phyloP scores from a whole-genome alignment of 2,113 vertebrate species.

The Rhinichthys klamathensis region DNA sequence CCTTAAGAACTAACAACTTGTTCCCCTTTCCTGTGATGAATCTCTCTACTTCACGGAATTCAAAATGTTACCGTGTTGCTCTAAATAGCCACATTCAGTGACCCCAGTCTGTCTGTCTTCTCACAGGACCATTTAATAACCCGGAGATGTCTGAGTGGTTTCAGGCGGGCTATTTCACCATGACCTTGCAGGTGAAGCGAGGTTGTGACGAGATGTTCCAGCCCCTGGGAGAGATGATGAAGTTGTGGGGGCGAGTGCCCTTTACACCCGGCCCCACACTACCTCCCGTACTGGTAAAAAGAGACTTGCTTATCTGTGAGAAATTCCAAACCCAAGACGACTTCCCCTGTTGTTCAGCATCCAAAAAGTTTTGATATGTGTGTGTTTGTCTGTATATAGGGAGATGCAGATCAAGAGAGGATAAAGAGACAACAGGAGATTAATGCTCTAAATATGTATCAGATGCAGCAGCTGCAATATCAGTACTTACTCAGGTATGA shows the following conservation, averaged over 20 bases:
- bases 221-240: slow-evolving; percentile 93
- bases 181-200: slow-evolving; percentile 94
- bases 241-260: slow-evolving; percentile 97
- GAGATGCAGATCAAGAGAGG: slow-evolving; percentile 91
- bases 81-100: background rate
- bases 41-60: background rate
- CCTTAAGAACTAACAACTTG: background rate
- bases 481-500: slow-evolving; percentile 94
- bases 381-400: slow-evolving; percentile 69
- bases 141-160: slow-evolving; percentile 98
- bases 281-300: slow-evolving; percentile 86
- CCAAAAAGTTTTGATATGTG: background rate
- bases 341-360: background rate
- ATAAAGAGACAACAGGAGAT: slow-evolving; percentile 92
- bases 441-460: slow-evolving; percentile 92
- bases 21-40: background rate
- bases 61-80: background rate
- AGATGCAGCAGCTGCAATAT: slow-evolving; percentile 92
- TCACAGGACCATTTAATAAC: slow-evolving; percentile 94
- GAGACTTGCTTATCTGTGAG: background rate
- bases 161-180: slow-evolving; percentile 97
- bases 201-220: slow-evolving; percentile 97
- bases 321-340: background rate
- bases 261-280: slow-evolving; percentile 89
- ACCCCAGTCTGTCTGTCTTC: background rate